phyloP scores from a whole-genome alignment of 1,140 invertebrate species.

The Holcopasites calliopsidis region DNA sequence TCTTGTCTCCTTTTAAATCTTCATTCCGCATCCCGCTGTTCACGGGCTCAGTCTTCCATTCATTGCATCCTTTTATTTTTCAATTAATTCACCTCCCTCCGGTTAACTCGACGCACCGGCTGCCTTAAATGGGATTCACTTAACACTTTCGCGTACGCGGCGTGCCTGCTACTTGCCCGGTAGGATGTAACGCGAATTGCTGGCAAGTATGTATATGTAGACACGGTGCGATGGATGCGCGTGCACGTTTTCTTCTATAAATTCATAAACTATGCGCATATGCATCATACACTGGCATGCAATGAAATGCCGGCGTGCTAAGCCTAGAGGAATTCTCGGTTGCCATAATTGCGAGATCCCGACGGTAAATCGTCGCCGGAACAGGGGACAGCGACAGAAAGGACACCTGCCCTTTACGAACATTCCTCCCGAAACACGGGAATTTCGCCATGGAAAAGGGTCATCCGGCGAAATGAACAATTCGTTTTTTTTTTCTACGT shows the following conservation, averaged over 20 bases:
- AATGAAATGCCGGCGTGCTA: constrained; percentile 59
- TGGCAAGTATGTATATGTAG: not conserved
- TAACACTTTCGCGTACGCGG: no score
- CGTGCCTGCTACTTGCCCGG: not conserved
- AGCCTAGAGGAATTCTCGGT: constrained; percentile 47
- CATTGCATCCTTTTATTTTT: not conserved
- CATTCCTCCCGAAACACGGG: not conserved
- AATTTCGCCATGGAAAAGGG: not conserved
- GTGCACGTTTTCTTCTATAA: constrained; percentile 35
- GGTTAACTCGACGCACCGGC: not conserved
- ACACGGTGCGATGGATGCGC: not conserved
- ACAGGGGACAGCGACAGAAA: constrained; percentile 9
- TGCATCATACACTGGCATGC: constrained; percentile 59
- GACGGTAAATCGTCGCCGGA: constrained; percentile 23
- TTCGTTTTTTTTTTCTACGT: not conserved
- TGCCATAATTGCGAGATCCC: constrained; percentile 27
- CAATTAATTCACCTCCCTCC: no score
- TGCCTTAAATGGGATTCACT: not conserved
- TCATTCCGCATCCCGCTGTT: no score
- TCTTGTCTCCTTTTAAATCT: no score
- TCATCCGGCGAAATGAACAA: no score
- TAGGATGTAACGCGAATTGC: not conserved
- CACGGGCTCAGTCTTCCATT: no score
- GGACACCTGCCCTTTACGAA: constrained; percentile 6
- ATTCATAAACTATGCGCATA: constrained; percentile 55